These are phyloP conservation scores for Neogale vison DNA, from an alignment of 2,113 vertebrate species.

Conservation along the genomic window DNA sequence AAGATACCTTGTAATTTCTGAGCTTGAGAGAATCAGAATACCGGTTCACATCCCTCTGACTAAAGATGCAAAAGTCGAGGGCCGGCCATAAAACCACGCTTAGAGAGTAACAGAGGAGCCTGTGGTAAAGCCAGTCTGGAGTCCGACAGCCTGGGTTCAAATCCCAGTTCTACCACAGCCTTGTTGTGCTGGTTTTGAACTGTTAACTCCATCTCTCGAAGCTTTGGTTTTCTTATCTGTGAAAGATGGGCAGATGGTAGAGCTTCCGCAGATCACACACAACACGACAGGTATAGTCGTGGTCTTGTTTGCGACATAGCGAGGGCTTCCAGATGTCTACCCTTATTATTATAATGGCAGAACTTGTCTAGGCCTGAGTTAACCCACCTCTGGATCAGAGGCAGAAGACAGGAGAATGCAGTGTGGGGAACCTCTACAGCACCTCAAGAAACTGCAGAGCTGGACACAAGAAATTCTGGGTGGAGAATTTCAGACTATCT, in stretches of 20 bases:
- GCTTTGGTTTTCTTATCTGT: background rate
- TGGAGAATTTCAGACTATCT: background rate
- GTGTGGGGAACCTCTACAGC: background rate
- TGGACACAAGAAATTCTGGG: background rate
- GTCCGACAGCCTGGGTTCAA: background rate
- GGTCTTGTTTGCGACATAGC: background rate
- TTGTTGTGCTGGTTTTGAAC: background rate
- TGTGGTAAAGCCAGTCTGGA: background rate
- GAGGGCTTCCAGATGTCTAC: background rate
- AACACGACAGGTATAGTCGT: background rate
- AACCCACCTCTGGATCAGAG: background rate
- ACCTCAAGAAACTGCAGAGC: background rate
- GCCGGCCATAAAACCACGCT: background rate
- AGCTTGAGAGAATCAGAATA: background rate
- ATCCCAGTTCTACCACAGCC: background rate
- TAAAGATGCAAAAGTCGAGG: background rate
- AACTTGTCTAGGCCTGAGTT: background rate
- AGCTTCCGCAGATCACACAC: background rate
- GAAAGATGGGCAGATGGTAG: background rate
- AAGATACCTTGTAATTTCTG: background rate
- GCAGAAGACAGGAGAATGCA: background rate
- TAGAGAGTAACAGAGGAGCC: background rate
- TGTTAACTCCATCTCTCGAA: background rate
- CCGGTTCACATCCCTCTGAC: background rate
- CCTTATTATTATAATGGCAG: background rate